Evolutionary conservation across 2,797 vertebrate genomes (phyloP).

Genomic region (Etheostoma perlongum): DNA sequence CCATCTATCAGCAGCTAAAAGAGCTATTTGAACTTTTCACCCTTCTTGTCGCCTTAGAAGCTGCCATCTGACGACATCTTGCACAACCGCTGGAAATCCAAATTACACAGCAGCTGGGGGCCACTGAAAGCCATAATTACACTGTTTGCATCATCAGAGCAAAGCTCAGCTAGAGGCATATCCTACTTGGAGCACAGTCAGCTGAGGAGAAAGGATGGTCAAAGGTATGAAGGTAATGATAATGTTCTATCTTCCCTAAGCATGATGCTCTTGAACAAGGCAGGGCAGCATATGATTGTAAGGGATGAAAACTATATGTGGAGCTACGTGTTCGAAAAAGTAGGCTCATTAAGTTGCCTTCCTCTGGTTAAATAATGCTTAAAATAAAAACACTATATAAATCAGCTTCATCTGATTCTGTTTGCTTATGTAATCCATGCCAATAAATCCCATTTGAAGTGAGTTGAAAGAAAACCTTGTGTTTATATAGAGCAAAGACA

Average conservation of each 20-base stretch:
- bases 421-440: conserved; percentile 36
- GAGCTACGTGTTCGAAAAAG: conserved; percentile 18
- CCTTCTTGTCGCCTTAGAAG: conserved; percentile 70
- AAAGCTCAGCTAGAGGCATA: conserved; percentile 64
- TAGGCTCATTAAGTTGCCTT: neutral
- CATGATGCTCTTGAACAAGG: conserved; percentile 10
- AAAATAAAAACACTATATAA: conserved; percentile 18
- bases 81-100: conserved; percentile 76
- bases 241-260: conserved; percentile 3
- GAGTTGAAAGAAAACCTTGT: conserved; percentile 36
- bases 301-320: neutral
- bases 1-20: conserved; percentile 60
- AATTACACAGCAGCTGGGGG: conserved; percentile 81
- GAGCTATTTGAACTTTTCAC: conserved; percentile 82
- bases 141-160: conserved; percentile 80
- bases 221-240: conserved; percentile 54
- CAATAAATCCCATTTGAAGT: conserved; percentile 41
- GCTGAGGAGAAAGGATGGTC: conserved; percentile 55
- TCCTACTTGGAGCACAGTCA: conserved; percentile 69
- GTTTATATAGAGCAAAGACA: conserved; percentile 19
- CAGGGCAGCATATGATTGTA: conserved; percentile 16
- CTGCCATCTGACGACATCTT: conserved; percentile 76
- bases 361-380: conserved; percentile 1
- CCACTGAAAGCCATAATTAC: conserved; percentile 85
- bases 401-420: conserved; percentile 28